Conservation (phyloP, 2,797 vertebrate genomes). For the Enteromius viviparus region DNA sequence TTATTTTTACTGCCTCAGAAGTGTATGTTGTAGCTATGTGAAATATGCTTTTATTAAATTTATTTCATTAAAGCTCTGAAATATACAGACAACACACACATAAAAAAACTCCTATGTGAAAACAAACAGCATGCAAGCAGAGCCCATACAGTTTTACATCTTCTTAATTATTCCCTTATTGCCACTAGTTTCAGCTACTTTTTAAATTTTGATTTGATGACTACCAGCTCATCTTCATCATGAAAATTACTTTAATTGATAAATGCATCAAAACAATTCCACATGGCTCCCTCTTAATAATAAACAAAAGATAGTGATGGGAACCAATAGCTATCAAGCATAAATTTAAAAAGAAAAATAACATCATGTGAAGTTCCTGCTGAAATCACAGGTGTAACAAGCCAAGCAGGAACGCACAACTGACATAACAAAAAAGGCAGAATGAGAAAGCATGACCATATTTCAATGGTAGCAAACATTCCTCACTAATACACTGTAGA, state of each 20-base stretch:
- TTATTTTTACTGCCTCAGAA: not conserved
- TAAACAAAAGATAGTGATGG: not conserved
- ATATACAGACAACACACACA: not conserved
- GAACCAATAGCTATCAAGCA: not conserved
- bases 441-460: not conserved
- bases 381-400: slow-evolving; percentile 28
- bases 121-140: not conserved
- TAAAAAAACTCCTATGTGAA: not conserved
- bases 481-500: slow-evolving; percentile 49
- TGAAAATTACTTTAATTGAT: not conserved
- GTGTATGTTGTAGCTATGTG: not conserved
- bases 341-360: not conserved
- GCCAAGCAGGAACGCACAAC: slow-evolving; percentile 3
- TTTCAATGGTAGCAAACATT: slow-evolving; percentile 38
- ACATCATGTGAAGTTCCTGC: not conserved
- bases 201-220: not conserved
- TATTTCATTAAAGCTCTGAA: not conserved
- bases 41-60: not conserved
- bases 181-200: not conserved
- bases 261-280: not conserved
- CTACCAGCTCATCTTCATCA: not conserved
- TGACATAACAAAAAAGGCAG: not conserved
- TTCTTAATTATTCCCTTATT: not conserved
- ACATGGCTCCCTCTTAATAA: not conserved
- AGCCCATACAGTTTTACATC: not conserved